Evolutionary conservation across 2,113 vertebrate species (phyloP).

Genomic region (Mobula birostris): DNA sequence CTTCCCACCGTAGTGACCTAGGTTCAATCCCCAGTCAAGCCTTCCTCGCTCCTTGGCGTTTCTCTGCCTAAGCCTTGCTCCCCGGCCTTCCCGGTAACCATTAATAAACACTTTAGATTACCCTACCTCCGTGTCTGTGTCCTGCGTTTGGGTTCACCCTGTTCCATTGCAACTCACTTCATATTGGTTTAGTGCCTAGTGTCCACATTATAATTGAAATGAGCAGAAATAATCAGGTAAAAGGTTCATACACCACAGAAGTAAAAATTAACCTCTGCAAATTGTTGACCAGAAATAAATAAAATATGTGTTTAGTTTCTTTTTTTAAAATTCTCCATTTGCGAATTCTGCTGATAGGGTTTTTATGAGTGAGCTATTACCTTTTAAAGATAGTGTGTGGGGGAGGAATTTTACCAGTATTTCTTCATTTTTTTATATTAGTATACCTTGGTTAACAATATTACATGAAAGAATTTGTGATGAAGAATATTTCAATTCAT

Average conservation of each 20-base stretch:
- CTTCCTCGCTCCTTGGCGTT: too few species aligned
- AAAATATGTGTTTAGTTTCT: background rate
- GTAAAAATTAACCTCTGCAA: background rate
- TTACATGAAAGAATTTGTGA: slow-evolving; percentile 1
- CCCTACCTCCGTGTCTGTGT: too few species aligned
- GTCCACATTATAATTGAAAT: background rate
- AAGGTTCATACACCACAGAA: background rate
- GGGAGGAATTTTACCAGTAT: background rate
- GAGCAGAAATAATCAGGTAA: background rate
- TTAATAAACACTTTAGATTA: too few species aligned
- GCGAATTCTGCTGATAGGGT: background rate
- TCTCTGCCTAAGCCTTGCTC: too few species aligned
- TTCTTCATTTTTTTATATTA: background rate
- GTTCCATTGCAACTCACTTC: background rate
- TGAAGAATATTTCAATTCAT: background rate
- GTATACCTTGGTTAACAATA: background rate
- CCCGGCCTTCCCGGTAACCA: too few species aligned
- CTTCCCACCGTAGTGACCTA: too few species aligned
- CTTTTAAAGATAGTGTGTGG: background rate
- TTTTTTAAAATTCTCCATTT: background rate
- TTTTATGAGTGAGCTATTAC: background rate
- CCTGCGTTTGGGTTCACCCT: too few species aligned
- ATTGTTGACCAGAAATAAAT: background rate
- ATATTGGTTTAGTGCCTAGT: background rate
- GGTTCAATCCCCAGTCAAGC: too few species aligned